phyloP scores from a whole-genome alignment of 1,140 invertebrate genomes.

The Manduca sexta region DNA sequence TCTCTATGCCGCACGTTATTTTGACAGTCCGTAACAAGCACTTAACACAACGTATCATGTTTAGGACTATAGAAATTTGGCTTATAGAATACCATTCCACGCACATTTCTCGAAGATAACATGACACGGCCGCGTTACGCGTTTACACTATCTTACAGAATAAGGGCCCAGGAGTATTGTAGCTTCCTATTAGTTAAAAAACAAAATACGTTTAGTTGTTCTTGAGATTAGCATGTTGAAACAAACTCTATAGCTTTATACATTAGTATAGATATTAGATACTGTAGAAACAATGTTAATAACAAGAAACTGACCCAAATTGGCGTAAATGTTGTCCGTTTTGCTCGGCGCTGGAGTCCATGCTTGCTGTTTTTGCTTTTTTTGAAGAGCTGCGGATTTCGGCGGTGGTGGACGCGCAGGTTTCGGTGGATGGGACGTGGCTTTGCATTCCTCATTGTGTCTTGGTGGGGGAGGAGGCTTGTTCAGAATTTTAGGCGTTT shows the following conservation, averaged over 20 bases:
- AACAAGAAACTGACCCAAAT: slow-evolving; percentile 78
- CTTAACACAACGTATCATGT: no score
- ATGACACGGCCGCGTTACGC: no score
- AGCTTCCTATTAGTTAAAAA: no score
- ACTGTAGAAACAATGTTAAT: slow-evolving; percentile 2
- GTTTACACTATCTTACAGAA: no score
- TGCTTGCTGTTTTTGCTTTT: slow-evolving; percentile 76
- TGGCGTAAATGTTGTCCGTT: slow-evolving; percentile 81
- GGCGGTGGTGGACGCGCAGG: slow-evolving; percentile 81
- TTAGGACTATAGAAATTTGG: no score
- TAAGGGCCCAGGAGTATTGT: no score
- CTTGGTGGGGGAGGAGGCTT: slow-evolving; percentile 73
- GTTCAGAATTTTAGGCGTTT: slow-evolving; percentile 46
- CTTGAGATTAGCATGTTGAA: no score
- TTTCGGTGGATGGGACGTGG: slow-evolving; percentile 71
- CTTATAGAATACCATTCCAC: no score
- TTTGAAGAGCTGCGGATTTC: slow-evolving; percentile 77
- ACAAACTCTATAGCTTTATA: no score
- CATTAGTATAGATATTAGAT: background rate
- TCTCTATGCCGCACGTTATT: no score
- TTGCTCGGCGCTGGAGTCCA: slow-evolving; percentile 65
- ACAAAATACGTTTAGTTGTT: background rate
- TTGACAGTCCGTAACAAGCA: no score
- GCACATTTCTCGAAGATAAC: no score
- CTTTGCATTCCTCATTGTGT: slow-evolving; percentile 71